Conservation (phyloP, 2,888 invertebrate species). For the Calameuta filiformis region DNA sequence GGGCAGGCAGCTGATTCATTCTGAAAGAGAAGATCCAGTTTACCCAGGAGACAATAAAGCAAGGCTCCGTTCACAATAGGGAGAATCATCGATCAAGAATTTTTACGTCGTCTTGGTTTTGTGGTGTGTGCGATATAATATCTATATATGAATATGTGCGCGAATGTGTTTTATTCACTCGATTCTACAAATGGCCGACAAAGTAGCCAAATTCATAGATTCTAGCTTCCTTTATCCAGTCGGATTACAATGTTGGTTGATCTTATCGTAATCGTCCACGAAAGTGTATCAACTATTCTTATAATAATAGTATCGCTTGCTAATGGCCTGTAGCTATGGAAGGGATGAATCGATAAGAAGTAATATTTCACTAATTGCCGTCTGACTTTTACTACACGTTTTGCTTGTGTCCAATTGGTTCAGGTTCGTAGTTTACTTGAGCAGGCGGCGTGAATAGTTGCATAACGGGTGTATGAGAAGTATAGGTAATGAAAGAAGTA, state of each 20-base stretch:
- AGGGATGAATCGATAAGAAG: background rate
- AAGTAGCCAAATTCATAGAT: background rate
- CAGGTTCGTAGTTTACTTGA: background rate
- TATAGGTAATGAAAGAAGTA: background rate
- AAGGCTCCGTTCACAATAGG: background rate
- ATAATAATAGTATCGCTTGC: background rate
- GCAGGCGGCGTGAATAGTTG: background rate
- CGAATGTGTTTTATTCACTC: background rate
- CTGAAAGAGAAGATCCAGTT: constrained; percentile 11
- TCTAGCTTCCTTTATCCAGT: background rate
- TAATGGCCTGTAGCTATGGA: background rate
- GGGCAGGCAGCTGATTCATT: constrained; percentile 30
- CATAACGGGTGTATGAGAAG: background rate
- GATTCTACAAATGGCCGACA: background rate
- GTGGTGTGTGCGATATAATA: constrained; percentile 22
- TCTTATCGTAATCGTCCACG: background rate
- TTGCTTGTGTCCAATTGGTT: background rate
- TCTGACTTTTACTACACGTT: background rate
- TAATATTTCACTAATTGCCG: background rate
- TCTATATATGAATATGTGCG: background rate
- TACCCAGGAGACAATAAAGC: background rate
- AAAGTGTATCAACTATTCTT: background rate
- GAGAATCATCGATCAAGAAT: background rate
- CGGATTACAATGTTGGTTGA: background rate
- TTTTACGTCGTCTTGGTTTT: constrained; percentile 17